Evolutionary conservation across 2,113 vertebrate species (phyloP), one percentile per base, ranked within the genome.

Genomic region (Nettapus auritus): DNA sequence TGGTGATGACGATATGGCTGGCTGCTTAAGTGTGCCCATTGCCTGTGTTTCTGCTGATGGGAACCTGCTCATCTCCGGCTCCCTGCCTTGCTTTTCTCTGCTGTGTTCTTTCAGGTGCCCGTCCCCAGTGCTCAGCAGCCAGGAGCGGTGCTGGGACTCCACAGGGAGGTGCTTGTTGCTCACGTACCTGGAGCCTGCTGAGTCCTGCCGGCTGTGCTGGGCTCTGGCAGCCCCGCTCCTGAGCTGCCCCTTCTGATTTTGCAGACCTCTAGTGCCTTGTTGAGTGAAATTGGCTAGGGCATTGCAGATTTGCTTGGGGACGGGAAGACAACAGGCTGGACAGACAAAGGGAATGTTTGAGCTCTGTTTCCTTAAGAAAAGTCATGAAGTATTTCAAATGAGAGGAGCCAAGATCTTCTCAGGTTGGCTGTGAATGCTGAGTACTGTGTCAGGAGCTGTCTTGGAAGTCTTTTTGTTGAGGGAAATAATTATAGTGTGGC

Each of bases 171-270:
- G 28, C 40, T 71, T 18, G n/a, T 36, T 38, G 36, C 56, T 81
- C 1, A 0, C 29, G 44, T 40, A 42, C 33, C 50, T 21, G 8
- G 26, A 76, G 56, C 57, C 64, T 25, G n/a, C 73, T 42, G 0
- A 0, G 9, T n/a, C 8, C 0, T 4, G 56, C 67, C 4, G 22
- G 20, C 59, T 57, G 26, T 26, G 8, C 2, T 2, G 5, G 60
- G 36, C 7, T 26, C 73, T 50, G 52, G 38, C 73, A 60, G 74
- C 9, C 38, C 56, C 0, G 2, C 52, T 44, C 52, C 52, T 76
- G 56, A 34, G 6, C 44, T 42, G 34, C 38, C n/a, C 33, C 26
- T 75, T 76, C 62, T 68, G 3, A 1, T 68, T 63, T 38, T 26
- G 3, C 2, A 3, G 31, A 57, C 13, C 19, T 84, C 66, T 64